These are phyloP conservation scores for Apaloderma vittatum DNA, from an alignment of 2,113 vertebrate genomes.

Conservation along the genomic window DNA sequence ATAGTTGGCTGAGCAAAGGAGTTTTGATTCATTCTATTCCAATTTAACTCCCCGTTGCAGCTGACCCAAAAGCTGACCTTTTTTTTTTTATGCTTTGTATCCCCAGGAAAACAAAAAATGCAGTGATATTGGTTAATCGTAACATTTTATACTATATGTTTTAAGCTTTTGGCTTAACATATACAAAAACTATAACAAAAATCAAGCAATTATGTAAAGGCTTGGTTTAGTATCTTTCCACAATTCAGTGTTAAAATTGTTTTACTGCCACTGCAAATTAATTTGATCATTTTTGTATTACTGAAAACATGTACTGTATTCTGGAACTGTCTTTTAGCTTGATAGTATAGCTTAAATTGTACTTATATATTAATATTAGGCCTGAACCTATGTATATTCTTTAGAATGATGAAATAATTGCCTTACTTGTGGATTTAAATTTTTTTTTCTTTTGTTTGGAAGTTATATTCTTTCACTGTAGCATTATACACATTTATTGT, in stretches of 20 bases:
- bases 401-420: background rate
- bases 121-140: constrained; percentile 43
- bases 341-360: background rate
- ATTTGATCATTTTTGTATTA: background rate
- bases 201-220: constrained; percentile 20
- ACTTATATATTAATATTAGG: background rate
- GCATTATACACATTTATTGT: background rate
- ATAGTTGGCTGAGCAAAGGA: constrained; percentile 48
- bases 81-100: constrained; percentile 55
- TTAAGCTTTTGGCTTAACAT: constrained; percentile 25
- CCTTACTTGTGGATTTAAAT: background rate
- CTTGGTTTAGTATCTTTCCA: background rate
- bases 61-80: constrained; percentile 34
- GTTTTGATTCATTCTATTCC: constrained; percentile 55
- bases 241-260: constrained; percentile 13
- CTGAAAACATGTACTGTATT: background rate
- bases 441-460: background rate
- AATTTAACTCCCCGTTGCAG: constrained; percentile 36
- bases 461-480: background rate
- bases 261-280: constrained; percentile 33
- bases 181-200: constrained; percentile 25
- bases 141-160: background rate
- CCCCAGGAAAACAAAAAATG: constrained; percentile 57
- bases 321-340: background rate
- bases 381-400: background rate